Evolutionary conservation across 2,797 vertebrate species (phyloP).

Genomic region (Poecilia velifera): DNA sequence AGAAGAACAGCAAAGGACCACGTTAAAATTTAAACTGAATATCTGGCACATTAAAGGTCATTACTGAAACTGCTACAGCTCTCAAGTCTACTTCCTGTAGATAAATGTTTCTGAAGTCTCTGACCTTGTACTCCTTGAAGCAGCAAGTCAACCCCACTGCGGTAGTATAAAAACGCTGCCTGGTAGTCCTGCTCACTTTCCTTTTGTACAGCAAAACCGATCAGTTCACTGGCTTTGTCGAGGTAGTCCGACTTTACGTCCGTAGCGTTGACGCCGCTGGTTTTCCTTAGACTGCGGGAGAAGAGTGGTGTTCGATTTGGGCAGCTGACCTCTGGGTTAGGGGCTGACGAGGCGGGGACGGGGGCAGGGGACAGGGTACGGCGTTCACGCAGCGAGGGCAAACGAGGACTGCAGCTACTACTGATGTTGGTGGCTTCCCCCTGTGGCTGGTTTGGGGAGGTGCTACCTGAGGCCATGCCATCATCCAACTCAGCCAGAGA

Average conservation of each 20-base stretch:
- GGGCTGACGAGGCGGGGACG: slow-evolving; percentile 65
- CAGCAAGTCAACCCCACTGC: slow-evolving; percentile 91
- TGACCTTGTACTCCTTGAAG: slow-evolving; percentile 96
- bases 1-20: not conserved
- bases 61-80: not conserved
- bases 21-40: not conserved
- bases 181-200: slow-evolving; percentile 92
- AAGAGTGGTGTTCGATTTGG: slow-evolving; percentile 81
- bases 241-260: slow-evolving; percentile 89
- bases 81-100: not conserved
- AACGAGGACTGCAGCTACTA: slow-evolving; percentile 73
- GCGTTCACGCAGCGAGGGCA: slow-evolving; percentile 62
- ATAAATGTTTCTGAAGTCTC: slow-evolving; percentile 20
- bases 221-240: slow-evolving; percentile 90
- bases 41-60: not conserved
- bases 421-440: slow-evolving; percentile 77
- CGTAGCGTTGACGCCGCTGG: slow-evolving; percentile 41
- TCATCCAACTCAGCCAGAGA: slow-evolving; percentile 90
- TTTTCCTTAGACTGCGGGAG: slow-evolving; percentile 82
- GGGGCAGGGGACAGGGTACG: slow-evolving; percentile 76
- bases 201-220: slow-evolving; percentile 90
- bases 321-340: slow-evolving; percentile 82
- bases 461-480: slow-evolving; percentile 96
- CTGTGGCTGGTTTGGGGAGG: slow-evolving; percentile 87
- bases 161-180: slow-evolving; percentile 90